Conservation (phyloP, 2,113 vertebrate genomes). For the Aleadryas rufinucha region DNA sequence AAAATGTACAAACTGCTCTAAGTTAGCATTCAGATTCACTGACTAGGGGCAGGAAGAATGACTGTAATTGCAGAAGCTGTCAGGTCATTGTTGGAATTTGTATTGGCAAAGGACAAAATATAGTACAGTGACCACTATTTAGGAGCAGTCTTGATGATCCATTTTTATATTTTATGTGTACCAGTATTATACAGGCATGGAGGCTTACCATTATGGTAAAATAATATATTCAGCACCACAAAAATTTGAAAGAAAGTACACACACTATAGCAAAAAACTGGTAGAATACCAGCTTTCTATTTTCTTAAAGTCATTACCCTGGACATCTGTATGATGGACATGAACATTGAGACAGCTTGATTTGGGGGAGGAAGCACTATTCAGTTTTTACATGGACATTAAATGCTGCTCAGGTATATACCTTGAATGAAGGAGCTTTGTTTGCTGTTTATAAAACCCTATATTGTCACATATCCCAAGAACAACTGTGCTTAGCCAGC, state of each 20-base stretch:
- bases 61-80: neutral
- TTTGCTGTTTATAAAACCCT: neutral
- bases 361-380: neutral
- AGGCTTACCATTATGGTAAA: neutral
- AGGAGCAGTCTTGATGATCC: rapidly evolving
- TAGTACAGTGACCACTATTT: rapidly evolving
- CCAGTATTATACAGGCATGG: neutral
- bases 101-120: neutral
- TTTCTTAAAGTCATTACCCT: neutral
- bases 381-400: neutral
- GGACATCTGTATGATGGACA: neutral
- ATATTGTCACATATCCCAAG: neutral
- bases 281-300: neutral
- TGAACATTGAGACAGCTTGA: neutral
- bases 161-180: rapidly evolving
- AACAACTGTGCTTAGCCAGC: neutral
- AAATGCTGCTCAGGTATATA: neutral
- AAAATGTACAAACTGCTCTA: neutral
- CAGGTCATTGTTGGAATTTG: neutral
- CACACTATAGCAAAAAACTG: neutral
- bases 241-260: neutral
- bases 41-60: neutral
- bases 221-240: neutral
- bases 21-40: neutral
- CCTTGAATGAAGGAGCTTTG: neutral